These are phyloP conservation scores for Limnodromus scolopaceus DNA, from an alignment of 2,797 vertebrate species.

Conservation along the genomic window DNA sequence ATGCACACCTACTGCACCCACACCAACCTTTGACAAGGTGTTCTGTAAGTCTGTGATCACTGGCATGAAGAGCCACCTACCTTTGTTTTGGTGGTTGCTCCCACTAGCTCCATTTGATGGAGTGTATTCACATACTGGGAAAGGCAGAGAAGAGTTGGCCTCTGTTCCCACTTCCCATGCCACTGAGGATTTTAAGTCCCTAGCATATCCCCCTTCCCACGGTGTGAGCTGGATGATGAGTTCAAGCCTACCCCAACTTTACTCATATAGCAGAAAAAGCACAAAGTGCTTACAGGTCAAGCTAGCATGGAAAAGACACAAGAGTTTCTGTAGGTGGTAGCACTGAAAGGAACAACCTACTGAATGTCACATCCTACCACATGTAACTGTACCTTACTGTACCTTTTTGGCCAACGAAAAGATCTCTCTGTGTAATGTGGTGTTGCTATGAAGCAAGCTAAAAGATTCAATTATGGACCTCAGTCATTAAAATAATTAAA, in stretches of 20 bases:
- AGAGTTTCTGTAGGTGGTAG: neutral
- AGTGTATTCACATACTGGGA: neutral
- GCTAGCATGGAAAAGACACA: neutral
- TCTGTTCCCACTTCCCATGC: neutral
- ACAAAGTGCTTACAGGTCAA: neutral
- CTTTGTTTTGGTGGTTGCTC: neutral
- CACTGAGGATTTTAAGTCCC: neutral
- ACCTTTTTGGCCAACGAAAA: neutral
- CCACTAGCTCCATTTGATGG: neutral
- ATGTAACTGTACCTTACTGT: neutral
- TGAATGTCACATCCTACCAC: neutral
- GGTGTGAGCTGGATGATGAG: neutral
- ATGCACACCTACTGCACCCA: neutral
- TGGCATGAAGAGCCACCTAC: neutral
- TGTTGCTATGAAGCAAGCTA: neutral
- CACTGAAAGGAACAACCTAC: neutral
- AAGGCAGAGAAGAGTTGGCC: neutral
- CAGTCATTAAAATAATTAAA: neutral
- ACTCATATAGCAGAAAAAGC: neutral
- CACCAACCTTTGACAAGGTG: neutral
- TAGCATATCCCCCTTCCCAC: neutral
- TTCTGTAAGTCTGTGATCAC: neutral
- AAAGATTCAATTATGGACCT: neutral
- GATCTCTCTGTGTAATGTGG: neutral
- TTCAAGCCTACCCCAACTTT: neutral